Evolutionary conservation across 2,113 vertebrate species (phyloP), one percentile per base, ranked within the genome.

Genomic region (Lophotis ruficrista): DNA sequence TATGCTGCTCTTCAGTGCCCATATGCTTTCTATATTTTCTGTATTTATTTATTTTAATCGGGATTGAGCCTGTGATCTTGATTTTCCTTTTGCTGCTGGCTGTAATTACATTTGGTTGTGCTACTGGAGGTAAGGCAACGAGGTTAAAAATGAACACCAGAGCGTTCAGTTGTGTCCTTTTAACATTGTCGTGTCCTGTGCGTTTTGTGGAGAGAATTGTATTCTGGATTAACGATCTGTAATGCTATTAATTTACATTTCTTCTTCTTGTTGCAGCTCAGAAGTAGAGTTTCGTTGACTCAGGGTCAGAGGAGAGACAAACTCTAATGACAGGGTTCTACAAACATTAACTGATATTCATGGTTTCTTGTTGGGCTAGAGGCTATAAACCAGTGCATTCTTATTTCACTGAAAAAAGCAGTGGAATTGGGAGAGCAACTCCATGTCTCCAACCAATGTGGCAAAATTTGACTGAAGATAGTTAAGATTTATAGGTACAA

Each of bases 1-100:
- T 98, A 98, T 98, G 98, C 86, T 98, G 92, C 88, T 21, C 96
- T 79, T 97, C 96, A 97, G 87, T 96, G 95, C 50, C 97, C 98
- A 98, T 98, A 98, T 98, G 98, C 86, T 93, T 82, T 80, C 90
- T 87, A 87, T 84, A 97, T 95, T 97, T 90, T 73, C 90, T 2
- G 22, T 96, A 96, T 97, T 97, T 97, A 97, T 97, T 97, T 97
- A 96, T 96, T 96, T 95, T 95, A 97, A 96, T 94, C 96, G 71
- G 89, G 38, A 92, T 88, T 31, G 78, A 97, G 95, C 70, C 94
- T 95, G 91, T 97, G 95, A 96, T 95, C 96, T 95, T 94, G 93
- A 77, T 95, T 96, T 96, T 97, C 80, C 77, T 97, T 95, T 96
- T 93, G 96, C 97, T 97, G 95, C 96, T 97, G 93, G 93, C 94